Percentiles rank a stretch among this genome's conserved stretches.
Evolutionary conservation across 2,888 invertebrate species (phyloP).

Genomic region (Galeruca laticollis): DNA sequence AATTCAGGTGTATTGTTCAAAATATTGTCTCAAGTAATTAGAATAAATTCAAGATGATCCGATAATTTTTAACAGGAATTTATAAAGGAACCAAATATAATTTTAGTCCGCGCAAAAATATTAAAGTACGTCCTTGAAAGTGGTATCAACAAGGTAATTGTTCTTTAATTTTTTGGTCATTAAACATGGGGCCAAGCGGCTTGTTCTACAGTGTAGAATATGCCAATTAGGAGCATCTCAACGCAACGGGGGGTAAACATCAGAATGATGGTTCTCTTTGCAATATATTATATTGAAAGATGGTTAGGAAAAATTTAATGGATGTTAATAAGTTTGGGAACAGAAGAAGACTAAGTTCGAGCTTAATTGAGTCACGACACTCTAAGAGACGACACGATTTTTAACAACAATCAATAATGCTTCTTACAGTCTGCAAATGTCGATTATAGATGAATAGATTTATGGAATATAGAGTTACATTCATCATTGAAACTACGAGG

Average conservation of each 20-base stretch:
- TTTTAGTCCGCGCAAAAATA: neutral
- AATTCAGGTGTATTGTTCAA: too few species aligned
- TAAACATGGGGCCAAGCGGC: constrained; percentile 54
- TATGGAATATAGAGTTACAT: too few species aligned
- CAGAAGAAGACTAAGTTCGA: constrained; percentile 42
- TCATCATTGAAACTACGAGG: too few species aligned
- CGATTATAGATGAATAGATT: neutral
- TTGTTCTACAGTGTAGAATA: constrained; percentile 54
- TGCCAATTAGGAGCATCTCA: constrained; percentile 59
- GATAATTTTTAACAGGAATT: too few species aligned
- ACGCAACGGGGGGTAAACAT: constrained; percentile 53
- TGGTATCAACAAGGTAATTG: constrained; percentile 50
- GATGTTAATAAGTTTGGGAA: constrained; percentile 55
- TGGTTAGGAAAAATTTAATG: constrained; percentile 55
- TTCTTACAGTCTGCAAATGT: neutral
- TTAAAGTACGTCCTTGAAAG: constrained; percentile 12
- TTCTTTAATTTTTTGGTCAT: constrained; percentile 60
- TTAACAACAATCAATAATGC: constrained; percentile 9
- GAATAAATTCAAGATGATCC: too few species aligned
- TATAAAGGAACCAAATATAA: too few species aligned
- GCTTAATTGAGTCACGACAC: constrained; percentile 55
- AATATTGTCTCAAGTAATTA: too few species aligned
- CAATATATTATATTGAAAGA: constrained; percentile 49
- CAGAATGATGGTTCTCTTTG: constrained; percentile 49
- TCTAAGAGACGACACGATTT: constrained; percentile 25